phyloP scores from a whole-genome alignment of 2,888 invertebrate genomes.

The Cenopis cana region DNA sequence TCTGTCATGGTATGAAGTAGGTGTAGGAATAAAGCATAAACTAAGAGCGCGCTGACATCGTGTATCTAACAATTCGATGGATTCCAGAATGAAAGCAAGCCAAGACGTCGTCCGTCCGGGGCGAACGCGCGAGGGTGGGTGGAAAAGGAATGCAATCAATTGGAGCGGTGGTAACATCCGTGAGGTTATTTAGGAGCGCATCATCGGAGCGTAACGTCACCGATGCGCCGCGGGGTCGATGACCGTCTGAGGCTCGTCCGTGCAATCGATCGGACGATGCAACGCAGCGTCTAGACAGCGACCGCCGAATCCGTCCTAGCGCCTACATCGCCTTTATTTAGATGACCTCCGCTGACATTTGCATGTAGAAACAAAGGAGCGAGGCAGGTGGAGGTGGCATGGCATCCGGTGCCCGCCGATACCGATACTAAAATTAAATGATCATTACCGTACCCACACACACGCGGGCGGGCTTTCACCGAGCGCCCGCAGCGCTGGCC shows the following conservation, averaged over 20 bases:
- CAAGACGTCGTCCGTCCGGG: slow-evolving; percentile 47
- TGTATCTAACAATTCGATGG: slow-evolving; percentile 6
- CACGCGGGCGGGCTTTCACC: slow-evolving; percentile 75
- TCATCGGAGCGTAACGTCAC: slow-evolving; percentile 84
- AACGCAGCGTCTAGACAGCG: slow-evolving; percentile 82
- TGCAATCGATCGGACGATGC: slow-evolving; percentile 84
- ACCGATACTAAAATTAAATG: slow-evolving; percentile 76
- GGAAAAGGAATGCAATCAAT: slow-evolving; percentile 60
- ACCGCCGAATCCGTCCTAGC: slow-evolving; percentile 70
- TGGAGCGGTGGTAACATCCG: slow-evolving; percentile 66
- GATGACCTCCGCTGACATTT: slow-evolving; percentile 84
- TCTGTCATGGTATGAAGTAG: slow-evolving; percentile 16
- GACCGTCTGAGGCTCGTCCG: slow-evolving; percentile 82
- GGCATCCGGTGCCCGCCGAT: slow-evolving; percentile 69
- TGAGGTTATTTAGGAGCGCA: slow-evolving; percentile 79
- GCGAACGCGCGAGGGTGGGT: slow-evolving; percentile 54
- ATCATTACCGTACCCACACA: slow-evolving; percentile 66
- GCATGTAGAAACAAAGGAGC: slow-evolving; percentile 81
- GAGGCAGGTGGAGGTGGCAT: slow-evolving; percentile 69
- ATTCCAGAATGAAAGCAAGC: slow-evolving; percentile 25
- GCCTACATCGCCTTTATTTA: slow-evolving; percentile 80
- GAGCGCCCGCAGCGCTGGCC: slow-evolving; percentile 57
- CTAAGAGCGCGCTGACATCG: slow-evolving; percentile 3
- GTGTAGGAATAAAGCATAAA: neutral
- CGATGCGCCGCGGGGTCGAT: slow-evolving; percentile 83